Evolutionary conservation across 2,113 vertebrate genomes (phyloP), one percentile per base, ranked within the genome.

Genomic region (Megaptera novaeangliae): DNA sequence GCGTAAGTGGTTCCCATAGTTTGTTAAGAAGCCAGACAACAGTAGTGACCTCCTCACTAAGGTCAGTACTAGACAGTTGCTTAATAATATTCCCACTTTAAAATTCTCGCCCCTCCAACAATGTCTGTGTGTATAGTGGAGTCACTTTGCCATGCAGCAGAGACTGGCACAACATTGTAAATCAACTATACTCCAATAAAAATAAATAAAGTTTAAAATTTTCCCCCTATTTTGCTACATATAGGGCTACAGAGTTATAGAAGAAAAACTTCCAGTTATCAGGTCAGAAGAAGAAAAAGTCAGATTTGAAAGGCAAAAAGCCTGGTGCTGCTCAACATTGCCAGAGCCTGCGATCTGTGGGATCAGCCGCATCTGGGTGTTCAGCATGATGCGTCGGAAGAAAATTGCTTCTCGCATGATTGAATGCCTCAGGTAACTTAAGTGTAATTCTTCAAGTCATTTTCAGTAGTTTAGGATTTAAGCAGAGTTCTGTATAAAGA

Each of bases 341-440:
- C 99, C 99, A 13, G 99, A 99, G 55, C 99, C 99, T 1, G 99
- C 99, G 1, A 99, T 99, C 83, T 99, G 99, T 64, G 99, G 99
- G 31, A 99, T 99, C 97, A 99, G 99, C 96, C 99, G 99, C 23
- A 99, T 99, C 97, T 99, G 99, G 99, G 99, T 99, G 0, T 99
- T 99, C 98, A 99, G 99, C 98, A 99, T 99, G 99, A 99, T 99
- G 99, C 99, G 99, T 59, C 98, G 99, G 29, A 99, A 98, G 98
- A 99, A 99, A 98, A 99, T 99, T 57, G 99, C 99, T 34, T 99
- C 99, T 4, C 99, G 99, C 21, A 99, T 99, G 99, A 99, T 99
- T 4, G 99, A 99, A 98, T 99, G 99, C 98, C 99, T 99, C 52
- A 99, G 99, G 99, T 99, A 96, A 98, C 31, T 6, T 0, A 9